Evolutionary conservation across 1,140 invertebrate genomes (phyloP).

Genomic region (Yoshiicerus persimilis): DNA sequence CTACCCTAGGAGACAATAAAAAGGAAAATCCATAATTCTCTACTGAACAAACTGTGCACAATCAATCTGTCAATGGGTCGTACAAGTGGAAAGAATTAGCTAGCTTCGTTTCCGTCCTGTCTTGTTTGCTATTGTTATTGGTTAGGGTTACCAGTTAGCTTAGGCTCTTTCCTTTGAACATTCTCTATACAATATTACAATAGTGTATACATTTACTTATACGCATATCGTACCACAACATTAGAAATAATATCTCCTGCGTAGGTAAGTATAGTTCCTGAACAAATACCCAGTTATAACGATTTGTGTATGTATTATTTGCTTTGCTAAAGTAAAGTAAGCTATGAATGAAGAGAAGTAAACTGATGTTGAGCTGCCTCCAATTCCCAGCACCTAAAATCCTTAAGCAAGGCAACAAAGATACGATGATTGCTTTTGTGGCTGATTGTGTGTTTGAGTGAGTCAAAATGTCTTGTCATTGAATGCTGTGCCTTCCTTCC

Average conservation of each 20-base stretch:
- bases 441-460: constrained; percentile 8
- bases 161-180: background rate
- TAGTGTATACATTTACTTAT: background rate
- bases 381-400: background rate
- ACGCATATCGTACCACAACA: background rate
- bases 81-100: constrained; percentile 22
- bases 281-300: background rate
- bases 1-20: constrained; percentile 9
- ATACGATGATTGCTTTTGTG: constrained; percentile 9
- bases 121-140: background rate
- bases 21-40: constrained; percentile 20
- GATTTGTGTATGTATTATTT: background rate
- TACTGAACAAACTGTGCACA: background rate
- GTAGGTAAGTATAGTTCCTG: background rate
- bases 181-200: background rate
- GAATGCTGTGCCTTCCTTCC: background rate
- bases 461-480: background rate
- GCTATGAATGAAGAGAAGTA: background rate
- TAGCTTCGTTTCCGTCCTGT: background rate
- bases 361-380: background rate
- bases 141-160: background rate
- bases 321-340: background rate
- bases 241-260: background rate
- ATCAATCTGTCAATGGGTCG: constrained; percentile 21
- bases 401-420: constrained; percentile 9